phyloP scores from a whole-genome alignment of 2,113 vertebrate genomes.

The Epinephelus cyanopodus region DNA sequence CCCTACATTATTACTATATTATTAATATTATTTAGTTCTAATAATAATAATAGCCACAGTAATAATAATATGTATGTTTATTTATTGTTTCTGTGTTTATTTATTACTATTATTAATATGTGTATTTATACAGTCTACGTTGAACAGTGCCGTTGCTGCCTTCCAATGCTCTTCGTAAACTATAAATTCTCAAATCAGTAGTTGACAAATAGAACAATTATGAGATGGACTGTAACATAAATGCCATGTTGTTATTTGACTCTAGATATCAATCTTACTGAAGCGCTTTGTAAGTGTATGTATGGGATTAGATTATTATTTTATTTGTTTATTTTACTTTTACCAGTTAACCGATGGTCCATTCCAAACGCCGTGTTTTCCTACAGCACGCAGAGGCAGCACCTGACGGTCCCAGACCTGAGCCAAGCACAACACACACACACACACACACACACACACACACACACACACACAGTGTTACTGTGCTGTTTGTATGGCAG shows the following conservation, averaged over 20 bases:
- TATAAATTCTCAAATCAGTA: neutral
- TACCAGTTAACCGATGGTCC: too few species aligned
- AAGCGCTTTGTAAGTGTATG: neutral
- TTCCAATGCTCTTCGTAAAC: neutral
- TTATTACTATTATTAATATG: neutral
- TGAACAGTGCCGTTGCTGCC: conserved; percentile 5
- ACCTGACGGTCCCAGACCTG: neutral
- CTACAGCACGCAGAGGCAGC: conserved; percentile 7
- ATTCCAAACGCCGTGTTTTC: neutral
- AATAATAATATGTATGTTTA: too few species aligned
- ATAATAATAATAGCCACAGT: too few species aligned
- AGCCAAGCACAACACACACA: neutral
- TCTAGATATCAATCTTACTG: neutral
- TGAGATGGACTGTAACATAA: neutral
- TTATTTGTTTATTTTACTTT: neutral
- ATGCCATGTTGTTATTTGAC: neutral
- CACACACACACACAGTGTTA: too few species aligned
- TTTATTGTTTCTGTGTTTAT: neutral
- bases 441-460: too few species aligned
- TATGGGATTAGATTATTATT: neutral
- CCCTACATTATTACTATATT: too few species aligned
- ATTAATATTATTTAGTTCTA: too few species aligned
- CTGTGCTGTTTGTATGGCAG: conserved; percentile 4
- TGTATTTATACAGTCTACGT: too few species aligned
- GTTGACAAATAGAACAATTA: neutral